phyloP scores from a whole-genome alignment of 2,797 vertebrate genomes.

The Crocidura indochinensis region DNA sequence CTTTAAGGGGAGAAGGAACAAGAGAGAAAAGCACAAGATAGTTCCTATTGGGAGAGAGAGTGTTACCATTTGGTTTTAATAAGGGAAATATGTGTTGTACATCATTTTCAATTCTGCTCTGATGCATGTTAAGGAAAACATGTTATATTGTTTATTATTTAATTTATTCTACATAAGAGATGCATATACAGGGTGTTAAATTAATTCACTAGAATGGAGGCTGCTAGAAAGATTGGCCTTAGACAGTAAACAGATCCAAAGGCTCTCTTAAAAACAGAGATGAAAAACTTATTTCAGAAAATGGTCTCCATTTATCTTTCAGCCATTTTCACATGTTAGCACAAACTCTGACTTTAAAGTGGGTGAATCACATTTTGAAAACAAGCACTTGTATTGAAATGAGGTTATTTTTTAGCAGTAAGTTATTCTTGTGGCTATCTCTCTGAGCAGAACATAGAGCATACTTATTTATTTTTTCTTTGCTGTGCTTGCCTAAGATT shows the following conservation, averaged over 20 bases:
- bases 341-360: slow-evolving; percentile 74
- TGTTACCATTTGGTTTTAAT: slow-evolving; percentile 54
- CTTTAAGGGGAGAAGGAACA: neutral
- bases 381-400: slow-evolving; percentile 60
- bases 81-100: slow-evolving; percentile 29
- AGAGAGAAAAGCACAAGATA: neutral
- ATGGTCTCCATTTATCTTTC: slow-evolving; percentile 71
- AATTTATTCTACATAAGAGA: slow-evolving; percentile 55
- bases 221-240: slow-evolving; percentile 66
- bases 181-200: slow-evolving; percentile 8
- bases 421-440: slow-evolving; percentile 72
- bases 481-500: slow-evolving; percentile 66
- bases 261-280: slow-evolving; percentile 71
- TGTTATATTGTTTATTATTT: slow-evolving; percentile 23
- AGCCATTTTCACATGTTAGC: slow-evolving; percentile 70
- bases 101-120: slow-evolving; percentile 56
- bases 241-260: slow-evolving; percentile 62
- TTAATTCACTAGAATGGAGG: slow-evolving; percentile 49
- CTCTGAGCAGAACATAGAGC: slow-evolving; percentile 49
- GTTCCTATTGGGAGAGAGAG: neutral
- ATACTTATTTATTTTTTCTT: slow-evolving; percentile 63
- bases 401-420: slow-evolving; percentile 10
- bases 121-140: neutral
- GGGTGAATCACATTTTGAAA: slow-evolving; percentile 71
- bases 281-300: slow-evolving; percentile 75